Evolutionary conservation across 2,113 vertebrate species (phyloP).

Genomic region (Pandion haliaetus): DNA sequence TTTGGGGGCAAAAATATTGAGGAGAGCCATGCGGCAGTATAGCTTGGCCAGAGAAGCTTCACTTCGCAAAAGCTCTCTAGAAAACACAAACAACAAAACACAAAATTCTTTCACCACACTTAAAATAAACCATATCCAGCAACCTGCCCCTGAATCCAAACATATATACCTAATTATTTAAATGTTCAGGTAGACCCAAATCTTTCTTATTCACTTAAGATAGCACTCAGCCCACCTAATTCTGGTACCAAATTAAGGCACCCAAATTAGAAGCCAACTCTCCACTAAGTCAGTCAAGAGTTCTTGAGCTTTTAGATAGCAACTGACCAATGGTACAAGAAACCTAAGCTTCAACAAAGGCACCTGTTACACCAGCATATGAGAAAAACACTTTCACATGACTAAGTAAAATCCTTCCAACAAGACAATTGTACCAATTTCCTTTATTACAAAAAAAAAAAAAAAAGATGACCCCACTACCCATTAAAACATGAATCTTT

Average conservation of each 20-base stretch:
- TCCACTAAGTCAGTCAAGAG: not conserved
- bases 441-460: not conserved
- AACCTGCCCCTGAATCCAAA: not conserved
- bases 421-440: not conserved
- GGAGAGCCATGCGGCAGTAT: constrained; percentile 95
- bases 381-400: not conserved
- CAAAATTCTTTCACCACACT: not conserved
- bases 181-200: not conserved
- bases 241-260: not conserved
- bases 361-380: not conserved
- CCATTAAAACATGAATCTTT: not conserved
- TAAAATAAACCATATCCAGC: not conserved
- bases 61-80: constrained; percentile 90
- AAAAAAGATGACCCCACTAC: too few relatives aligned
- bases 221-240: not conserved
- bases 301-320: not conserved
- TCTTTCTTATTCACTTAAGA: not conserved
- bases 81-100: not conserved
- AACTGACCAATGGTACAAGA: not conserved
- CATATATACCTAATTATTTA: too few relatives aligned
- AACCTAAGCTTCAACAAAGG: not conserved
- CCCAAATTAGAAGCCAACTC: not conserved
- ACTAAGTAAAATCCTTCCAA: not conserved
- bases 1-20: constrained; percentile 96
- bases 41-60: constrained; percentile 90